These are phyloP conservation scores for Piprites chloris DNA, from an alignment of 2,113 vertebrate genomes.

Conservation along the genomic window DNA sequence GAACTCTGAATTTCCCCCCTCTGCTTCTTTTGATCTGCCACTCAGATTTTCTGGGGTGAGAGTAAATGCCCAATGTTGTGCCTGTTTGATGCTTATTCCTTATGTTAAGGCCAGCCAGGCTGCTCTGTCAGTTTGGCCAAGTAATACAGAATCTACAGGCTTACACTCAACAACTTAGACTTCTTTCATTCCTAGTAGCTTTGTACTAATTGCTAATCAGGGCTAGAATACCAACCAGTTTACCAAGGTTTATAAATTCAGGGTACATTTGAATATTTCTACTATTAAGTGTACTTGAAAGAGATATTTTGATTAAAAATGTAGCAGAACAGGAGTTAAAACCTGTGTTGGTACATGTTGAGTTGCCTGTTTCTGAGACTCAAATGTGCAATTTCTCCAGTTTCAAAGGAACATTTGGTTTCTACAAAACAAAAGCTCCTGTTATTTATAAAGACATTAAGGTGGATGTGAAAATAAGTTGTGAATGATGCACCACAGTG, in stretches of 20 bases:
- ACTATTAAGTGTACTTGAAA: not conserved
- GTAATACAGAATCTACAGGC: not conserved
- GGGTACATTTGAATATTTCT: not conserved
- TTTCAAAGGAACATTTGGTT: accelerated
- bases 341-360: not conserved
- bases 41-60: not conserved
- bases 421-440: not conserved
- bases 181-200: not conserved
- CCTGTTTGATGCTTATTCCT: not conserved
- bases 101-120: not conserved
- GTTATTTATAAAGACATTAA: not conserved
- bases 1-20: not conserved
- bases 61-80: no score
- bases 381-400: not conserved
- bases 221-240: not conserved
- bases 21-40: not conserved
- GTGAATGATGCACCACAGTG: not conserved
- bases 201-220: not conserved
- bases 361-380: not conserved
- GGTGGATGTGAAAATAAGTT: not conserved
- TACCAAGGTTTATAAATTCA: not conserved
- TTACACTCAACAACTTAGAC: not conserved
- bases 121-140: not conserved
- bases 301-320: not conserved
- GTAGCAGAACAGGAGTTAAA: not conserved